Percentiles rank a stretch among this genome's conserved stretches.
Conservation (phyloP, 2,888 invertebrate genomes). For the Watsonalla cultraria region DNA sequence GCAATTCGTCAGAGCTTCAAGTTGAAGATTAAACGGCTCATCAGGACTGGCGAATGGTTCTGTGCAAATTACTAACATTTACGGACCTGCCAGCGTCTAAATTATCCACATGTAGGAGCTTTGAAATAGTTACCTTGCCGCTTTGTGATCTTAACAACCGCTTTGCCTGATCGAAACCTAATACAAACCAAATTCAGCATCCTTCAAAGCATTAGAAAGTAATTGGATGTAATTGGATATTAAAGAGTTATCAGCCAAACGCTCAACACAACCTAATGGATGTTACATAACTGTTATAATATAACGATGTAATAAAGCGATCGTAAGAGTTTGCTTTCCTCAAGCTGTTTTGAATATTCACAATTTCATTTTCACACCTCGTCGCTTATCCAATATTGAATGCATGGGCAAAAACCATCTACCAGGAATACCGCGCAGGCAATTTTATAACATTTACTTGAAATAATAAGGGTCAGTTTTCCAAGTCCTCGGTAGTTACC, state of each 20-base stretch:
- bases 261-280: too few species aligned
- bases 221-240: too few species aligned
- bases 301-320: too few species aligned
- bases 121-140: constrained; percentile 7
- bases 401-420: constrained; percentile 7
- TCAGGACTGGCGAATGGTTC: constrained; percentile 23
- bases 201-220: too few species aligned
- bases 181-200: too few species aligned
- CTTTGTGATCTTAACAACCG: too few species aligned
- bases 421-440: constrained; percentile 3
- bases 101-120: constrained; percentile 16
- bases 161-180: too few species aligned
- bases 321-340: too few species aligned
- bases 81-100: constrained; percentile 18
- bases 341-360: constrained; percentile 3
- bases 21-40: constrained; percentile 22
- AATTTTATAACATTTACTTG: constrained; percentile 11
- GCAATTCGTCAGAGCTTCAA: neutral
- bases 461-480: constrained; percentile 30
- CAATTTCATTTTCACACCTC: constrained; percentile 12
- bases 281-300: too few species aligned
- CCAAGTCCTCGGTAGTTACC: constrained; percentile 27
- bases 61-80: constrained; percentile 32
- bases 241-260: too few species aligned
- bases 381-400: constrained; percentile 10